Evolutionary conservation across 2,888 invertebrate genomes (phyloP).

Genomic region (Spatulosminthurus flaviceps): DNA sequence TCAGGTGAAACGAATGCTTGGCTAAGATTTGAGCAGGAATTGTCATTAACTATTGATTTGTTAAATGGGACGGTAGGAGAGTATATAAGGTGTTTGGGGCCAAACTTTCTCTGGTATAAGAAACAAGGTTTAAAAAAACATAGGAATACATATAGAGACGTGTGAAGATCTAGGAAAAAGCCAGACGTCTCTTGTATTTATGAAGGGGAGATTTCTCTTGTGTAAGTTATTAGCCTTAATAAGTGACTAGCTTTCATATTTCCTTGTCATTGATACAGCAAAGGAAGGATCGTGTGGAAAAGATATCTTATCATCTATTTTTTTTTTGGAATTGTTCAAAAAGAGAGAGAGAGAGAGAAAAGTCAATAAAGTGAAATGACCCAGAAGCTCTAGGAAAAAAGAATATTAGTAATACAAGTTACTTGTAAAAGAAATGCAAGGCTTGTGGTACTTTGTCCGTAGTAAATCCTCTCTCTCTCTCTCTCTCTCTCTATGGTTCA

Average conservation of each 20-base stretch:
- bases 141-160: background rate
- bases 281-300: background rate
- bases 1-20: too few species aligned
- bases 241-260: background rate
- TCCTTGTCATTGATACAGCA: too few species aligned
- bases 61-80: background rate
- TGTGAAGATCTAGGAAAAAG: background rate
- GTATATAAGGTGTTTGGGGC: conserved; percentile 10
- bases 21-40: background rate
- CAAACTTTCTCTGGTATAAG: too few species aligned
- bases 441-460: too few species aligned
- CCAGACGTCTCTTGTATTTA: background rate
- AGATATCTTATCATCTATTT: background rate
- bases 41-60: conserved; percentile 14
- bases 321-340: too few species aligned
- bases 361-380: conserved; percentile 14
- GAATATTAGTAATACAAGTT: conserved; percentile 3
- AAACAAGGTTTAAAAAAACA: background rate
- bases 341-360: too few species aligned
- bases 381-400: background rate
- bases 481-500: background rate
- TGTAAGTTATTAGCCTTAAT: background rate
- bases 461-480: background rate
- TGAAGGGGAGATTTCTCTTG: background rate
- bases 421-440: background rate